Evolutionary conservation across 1,140 invertebrate genomes (phyloP), one percentile per base, ranked within the genome.

Genomic region (Megathymus violae): DNA sequence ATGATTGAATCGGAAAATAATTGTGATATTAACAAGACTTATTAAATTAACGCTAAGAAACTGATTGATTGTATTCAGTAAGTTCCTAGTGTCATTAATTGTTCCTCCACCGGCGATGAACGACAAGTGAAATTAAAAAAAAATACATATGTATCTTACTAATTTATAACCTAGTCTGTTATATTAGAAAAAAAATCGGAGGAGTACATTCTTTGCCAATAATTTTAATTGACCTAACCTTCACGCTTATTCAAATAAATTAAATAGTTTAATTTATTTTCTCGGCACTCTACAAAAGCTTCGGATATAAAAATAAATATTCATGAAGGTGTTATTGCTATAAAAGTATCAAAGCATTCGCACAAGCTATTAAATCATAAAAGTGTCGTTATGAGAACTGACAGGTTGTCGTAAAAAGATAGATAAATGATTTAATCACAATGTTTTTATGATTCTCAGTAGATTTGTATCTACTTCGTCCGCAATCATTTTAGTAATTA

Each of bases 291-390:
- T 41, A 54, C 11, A 34, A 54, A 54, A 36, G 50, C 36, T 54
- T 40, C 3, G 27, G 36, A 25, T 54, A 11, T n/a, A 54, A 54
- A 54, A 27, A 54, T 54, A 41, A 54, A 54, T 41, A 54, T 41
- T 40, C 50, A 54, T 54, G 50, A 54, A 25, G 36, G 36, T 11
- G 50, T 54, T 54, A 41, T 54, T 41, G 9, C 51, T 54, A 54
- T 54, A 54, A 54, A 54, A 14, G 51, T 41, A 17, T 41, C 36
- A 17, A 19, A 14, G 5, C 36, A 41, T 41, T 25, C 51, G 22
- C 9, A 41, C 41, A 56, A 56, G 17, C 43, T 38, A 56, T 54
- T 22, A 40, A 40, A 54, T 54, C 17, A 56, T 56, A 19, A 56
- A 25, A 22, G n/a, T n/a, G 3, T 31, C 13, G 38, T 1, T 56